Conservation (phyloP, 2,797 vertebrate species). For the Premnoplex brunnescens region DNA sequence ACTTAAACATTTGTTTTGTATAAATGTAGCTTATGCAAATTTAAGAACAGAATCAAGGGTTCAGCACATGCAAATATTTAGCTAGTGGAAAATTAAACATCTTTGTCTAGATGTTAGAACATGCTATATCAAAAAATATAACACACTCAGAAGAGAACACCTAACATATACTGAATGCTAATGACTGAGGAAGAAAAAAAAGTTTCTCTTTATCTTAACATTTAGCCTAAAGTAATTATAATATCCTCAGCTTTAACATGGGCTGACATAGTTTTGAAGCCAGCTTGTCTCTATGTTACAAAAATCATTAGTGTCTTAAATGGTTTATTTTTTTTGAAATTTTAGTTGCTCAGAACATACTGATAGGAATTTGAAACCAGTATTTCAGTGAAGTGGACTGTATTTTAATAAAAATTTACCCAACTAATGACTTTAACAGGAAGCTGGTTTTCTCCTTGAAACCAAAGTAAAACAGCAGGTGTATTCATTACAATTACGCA, state of each 20-base stretch:
- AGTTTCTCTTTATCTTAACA: not conserved
- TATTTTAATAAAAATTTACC: slow-evolving; percentile 56
- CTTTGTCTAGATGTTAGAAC: not conserved
- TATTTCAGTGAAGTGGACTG: slow-evolving; percentile 7
- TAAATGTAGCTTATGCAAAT: not conserved
- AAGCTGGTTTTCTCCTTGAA: not conserved
- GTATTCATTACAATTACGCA: not conserved
- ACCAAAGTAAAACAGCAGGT: slow-evolving; percentile 11
- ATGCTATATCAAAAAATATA: not conserved
- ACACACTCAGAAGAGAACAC: not conserved
- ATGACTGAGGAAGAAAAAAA: not conserved
- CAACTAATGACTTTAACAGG: slow-evolving; percentile 17
- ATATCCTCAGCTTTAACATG: not conserved
- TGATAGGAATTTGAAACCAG: slow-evolving; percentile 26
- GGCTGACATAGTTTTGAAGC: slow-evolving; percentile 15
- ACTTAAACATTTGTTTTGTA: not conserved
- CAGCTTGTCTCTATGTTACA: slow-evolving; percentile 23
- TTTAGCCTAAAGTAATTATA: not conserved
- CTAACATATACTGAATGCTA: not conserved
- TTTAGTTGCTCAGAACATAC: slow-evolving; percentile 48
- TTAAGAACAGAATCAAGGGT: not conserved
- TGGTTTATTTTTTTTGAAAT: slow-evolving; percentile 56
- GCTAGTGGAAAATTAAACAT: not conserved
- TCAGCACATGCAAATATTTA: not conserved
- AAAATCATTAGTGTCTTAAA: slow-evolving; percentile 25